Evolutionary conservation across 2,888 invertebrate species (phyloP), one percentile per base, ranked within the genome.

Genomic region (Caenorhabditis afra): DNA sequence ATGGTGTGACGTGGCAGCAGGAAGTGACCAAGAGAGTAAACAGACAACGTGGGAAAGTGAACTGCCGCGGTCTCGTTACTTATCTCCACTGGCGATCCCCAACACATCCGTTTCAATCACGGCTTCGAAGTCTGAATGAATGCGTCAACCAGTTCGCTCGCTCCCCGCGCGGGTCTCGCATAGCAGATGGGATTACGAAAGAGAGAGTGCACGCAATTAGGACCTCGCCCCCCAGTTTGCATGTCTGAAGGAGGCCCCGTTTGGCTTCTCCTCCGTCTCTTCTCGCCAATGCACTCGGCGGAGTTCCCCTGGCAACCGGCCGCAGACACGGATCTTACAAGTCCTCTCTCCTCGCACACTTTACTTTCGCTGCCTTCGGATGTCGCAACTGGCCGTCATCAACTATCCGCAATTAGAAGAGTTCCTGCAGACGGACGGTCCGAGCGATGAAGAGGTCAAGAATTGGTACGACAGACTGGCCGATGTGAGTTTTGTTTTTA

Each of bases 391-490:
- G 8, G 58, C 78, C 22, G 66, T 35, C 12, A 78, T 78, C 14
- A 78, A 73, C 37, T 78, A 62, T 64, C 52, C 55, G 10, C 66
- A 73, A 62, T 50, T 78, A 50, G 78, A 71, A 45, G 78, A 78
- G 45, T 78, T 78, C 29, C 47, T 78, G 1, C 58, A 79, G 16
- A 68, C 68, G 12, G 74, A 79, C 23, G 67, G 58, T 3, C 37
- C 79, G n/a, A 64, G 53, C 0, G 79, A 84, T 11, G 85, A 87
- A n/a, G 80, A 85, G 52, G 65, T 85, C 22, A 75, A 74, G 58
- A 53, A 67, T 14, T 87, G 86, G 87, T 85, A 85, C 57, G 82
- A 79, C 12, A 79, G 81, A 53, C 59, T 87, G 57, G 50, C 75
- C 10, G 86, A 87, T 77, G 86, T 65, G 22, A 59, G 74, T 65